Evolutionary conservation across 2,888 invertebrate genomes (phyloP).

Genomic region (Lobophora halterata): DNA sequence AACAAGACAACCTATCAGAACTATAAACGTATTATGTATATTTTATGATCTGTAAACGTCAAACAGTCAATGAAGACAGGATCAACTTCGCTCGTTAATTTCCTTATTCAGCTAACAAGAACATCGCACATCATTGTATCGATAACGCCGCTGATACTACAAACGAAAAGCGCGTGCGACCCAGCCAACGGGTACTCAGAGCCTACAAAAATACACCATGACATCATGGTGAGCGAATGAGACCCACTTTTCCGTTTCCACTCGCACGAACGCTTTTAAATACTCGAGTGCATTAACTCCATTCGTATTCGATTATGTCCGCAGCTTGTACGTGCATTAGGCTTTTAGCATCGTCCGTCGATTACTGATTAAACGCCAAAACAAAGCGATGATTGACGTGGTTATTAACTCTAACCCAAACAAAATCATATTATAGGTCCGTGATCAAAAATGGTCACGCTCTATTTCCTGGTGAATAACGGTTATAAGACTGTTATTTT

Average conservation of each 20-base stretch:
- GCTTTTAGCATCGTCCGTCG: conserved; percentile 32
- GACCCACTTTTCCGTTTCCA: conserved; percentile 40
- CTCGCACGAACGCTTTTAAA: conserved; percentile 58
- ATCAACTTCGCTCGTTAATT: conserved; percentile 22
- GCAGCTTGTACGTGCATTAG: conserved; percentile 41
- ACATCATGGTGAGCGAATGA: conserved; percentile 75
- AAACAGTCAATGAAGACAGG: conserved; percentile 2
- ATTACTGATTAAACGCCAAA: conserved; percentile 32
- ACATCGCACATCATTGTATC: conserved; percentile 42
- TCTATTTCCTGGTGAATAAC: conserved; percentile 54
- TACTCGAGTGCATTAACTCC: conserved; percentile 68
- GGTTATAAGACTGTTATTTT: conserved; percentile 44
- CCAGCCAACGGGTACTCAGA: conserved; percentile 52
- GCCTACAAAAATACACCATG: conserved; percentile 76
- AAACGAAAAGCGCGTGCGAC: conserved; percentile 63
- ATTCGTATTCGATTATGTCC: conserved; percentile 53
- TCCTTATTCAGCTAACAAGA: conserved; percentile 31
- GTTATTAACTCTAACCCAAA: conserved; percentile 22
- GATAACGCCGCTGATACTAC: conserved; percentile 60
- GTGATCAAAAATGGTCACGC: conserved; percentile 44
- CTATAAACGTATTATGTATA: neutral
- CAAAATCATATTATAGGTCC: conserved; percentile 29
- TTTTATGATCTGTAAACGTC: neutral
- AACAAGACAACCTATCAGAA: too few species aligned
- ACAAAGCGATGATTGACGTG: conserved; percentile 32